phyloP scores from a whole-genome alignment of 2,888 invertebrate genomes.

The Scrobipalpa costella region DNA sequence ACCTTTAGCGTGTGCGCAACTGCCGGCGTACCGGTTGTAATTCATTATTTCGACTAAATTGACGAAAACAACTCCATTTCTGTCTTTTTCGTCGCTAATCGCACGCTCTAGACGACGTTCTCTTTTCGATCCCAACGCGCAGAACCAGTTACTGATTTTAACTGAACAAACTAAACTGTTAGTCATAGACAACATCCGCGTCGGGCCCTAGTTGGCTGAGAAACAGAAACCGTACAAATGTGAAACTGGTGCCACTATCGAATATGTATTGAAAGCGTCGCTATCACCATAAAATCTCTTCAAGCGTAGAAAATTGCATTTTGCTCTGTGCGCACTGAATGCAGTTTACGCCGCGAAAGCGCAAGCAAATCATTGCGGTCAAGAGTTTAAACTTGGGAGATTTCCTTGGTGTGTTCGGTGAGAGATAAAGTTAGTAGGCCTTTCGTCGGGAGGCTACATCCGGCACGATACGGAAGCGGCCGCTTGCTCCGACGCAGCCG shows the following conservation, averaged over 20 bases:
- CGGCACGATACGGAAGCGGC: constrained; percentile 66
- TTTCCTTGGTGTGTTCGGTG: constrained; percentile 11
- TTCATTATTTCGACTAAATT: constrained; percentile 60
- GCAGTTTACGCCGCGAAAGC: constrained; percentile 16
- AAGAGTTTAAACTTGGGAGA: constrained; percentile 18
- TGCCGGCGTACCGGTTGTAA: constrained; percentile 71
- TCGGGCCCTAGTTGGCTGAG: constrained; percentile 60
- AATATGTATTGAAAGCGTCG: constrained; percentile 18
- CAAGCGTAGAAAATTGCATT: constrained; percentile 19
- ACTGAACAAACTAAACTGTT: constrained; percentile 43
- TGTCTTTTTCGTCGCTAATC: constrained; percentile 22
- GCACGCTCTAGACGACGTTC: constrained; percentile 15
- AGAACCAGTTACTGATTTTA: constrained; percentile 25
- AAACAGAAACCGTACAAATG: constrained; percentile 38
- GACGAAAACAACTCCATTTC: constrained; percentile 36
- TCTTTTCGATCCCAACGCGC: constrained; percentile 22
- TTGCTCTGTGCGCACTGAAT: constrained; percentile 17
- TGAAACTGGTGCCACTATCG: constrained; percentile 25
- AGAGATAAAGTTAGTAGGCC: constrained; percentile 50
- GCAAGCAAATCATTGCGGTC: constrained; percentile 23
- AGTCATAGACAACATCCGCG: constrained; percentile 62
- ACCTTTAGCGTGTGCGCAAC: constrained; percentile 77
- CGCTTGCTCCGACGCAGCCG: constrained; percentile 60
- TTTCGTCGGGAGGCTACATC: constrained; percentile 59
- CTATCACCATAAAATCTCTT: constrained; percentile 18